Base-by-base conservation (phyloP, 1,140 invertebrate species). In the Prorops nasuta region DNA sequence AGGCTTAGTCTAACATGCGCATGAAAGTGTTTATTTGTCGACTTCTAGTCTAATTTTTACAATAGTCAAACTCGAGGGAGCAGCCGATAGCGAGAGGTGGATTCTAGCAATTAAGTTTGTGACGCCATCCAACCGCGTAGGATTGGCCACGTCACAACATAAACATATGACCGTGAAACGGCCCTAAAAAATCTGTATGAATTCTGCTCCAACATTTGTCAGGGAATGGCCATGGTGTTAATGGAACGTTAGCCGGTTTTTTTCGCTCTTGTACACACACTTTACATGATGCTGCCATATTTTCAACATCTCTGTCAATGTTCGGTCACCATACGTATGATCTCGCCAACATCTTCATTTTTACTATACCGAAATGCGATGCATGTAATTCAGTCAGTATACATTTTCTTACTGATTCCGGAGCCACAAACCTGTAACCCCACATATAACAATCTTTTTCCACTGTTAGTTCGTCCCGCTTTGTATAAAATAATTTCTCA, bases 101-200 rank as follows among this genome's bases (percentile, higher is more conserved):
- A n/a, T n/a, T n/a, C n/a, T n/a, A n/a, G n/a, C n/a, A n/a, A n/a
- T n/a, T n/a, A n/a, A n/a, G n/a, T n/a, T n/a, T n/a, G n/a, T n/a
- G n/a, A n/a, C n/a, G n/a, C n/a, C n/a, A n/a, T n/a, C n/a, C n/a
- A n/a, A n/a, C n/a, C n/a, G n/a, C n/a, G n/a, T n/a, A n/a, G n/a
- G n/a, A n/a, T n/a, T n/a, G n/a, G n/a, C n/a, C n/a, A n/a, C n/a
- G n/a, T n/a, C n/a, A n/a, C n/a, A n/a, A n/a, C n/a, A n/a, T n/a
- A n/a, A 63, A 58, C 38, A 45, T 61, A 22, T 47, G 35, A 10
- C 49, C 42, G 18, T 56, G 3, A 41, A 64, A 51, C 8, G 58
- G 63, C 2, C 63, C 60, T 24, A 61, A 31, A 44, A 61, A 58
- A 51, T 67, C 60, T 10, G 50, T 42, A 49, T 67, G 58, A 9